A percentile compares a stretch with the other conserved stretches of the same genome.
Evolutionary conservation across 2,888 invertebrate species (phyloP).

Genomic region (Watsonalla binaria): DNA sequence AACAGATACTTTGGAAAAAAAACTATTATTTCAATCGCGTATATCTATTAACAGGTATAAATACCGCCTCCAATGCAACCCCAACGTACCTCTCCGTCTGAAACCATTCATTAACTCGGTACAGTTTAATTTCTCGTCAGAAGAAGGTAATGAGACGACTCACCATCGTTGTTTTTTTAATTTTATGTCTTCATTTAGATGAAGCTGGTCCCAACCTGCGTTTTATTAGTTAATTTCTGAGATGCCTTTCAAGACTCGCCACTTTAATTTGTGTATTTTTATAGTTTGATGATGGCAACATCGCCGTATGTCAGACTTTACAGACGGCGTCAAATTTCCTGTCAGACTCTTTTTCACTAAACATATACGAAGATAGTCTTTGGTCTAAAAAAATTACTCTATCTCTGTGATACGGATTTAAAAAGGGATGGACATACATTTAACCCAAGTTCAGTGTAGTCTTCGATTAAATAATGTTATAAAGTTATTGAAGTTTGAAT

Average conservation of each 20-base stretch:
- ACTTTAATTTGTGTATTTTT: not conserved
- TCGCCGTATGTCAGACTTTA: too few relatives aligned
- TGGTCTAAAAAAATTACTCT: too few relatives aligned
- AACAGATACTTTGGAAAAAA: constrained; percentile 11
- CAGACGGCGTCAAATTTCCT: too few relatives aligned
- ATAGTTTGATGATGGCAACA: too few relatives aligned
- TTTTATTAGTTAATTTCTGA: constrained; percentile 1
- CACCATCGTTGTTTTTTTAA: constrained; percentile 56
- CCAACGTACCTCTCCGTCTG: constrained; percentile 11
- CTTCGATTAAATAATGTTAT: too few relatives aligned
- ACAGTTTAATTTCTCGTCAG: constrained; percentile 69
- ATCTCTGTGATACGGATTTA: too few relatives aligned
- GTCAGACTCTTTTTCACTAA: too few relatives aligned
- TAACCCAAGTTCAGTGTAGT: too few relatives aligned
- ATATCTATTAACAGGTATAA: constrained; percentile 19
- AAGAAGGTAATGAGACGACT: constrained; percentile 68
- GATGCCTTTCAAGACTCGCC: not conserved
- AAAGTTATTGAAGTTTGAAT: too few relatives aligned
- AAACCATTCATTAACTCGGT: constrained; percentile 69
- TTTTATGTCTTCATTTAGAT: constrained; percentile 62
- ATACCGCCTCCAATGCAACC: constrained; percentile 31
- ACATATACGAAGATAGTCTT: too few relatives aligned
- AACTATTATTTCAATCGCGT: constrained; percentile 14
- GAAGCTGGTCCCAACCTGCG: constrained; percentile 12
- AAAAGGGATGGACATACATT: too few relatives aligned